phyloP scores from a whole-genome alignment of 2,113 vertebrate species.

The Terrapene triunguis region DNA sequence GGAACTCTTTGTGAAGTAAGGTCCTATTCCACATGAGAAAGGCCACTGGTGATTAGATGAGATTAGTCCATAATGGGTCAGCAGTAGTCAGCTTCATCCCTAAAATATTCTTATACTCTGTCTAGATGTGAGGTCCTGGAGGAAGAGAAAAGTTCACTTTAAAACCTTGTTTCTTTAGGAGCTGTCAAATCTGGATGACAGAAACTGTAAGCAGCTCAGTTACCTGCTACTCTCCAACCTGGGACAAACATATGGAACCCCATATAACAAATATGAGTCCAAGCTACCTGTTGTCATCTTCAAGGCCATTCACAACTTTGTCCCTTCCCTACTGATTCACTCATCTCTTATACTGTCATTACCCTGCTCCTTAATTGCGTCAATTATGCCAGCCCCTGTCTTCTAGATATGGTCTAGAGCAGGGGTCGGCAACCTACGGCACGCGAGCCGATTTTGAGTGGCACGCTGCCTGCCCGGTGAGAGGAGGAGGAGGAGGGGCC shows the following conservation, averaged over 20 bases:
- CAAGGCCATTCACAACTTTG: neutral
- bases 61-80: neutral
- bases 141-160: neutral
- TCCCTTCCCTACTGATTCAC: neutral
- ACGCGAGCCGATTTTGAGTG: too few relatives aligned
- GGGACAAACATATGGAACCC: rapidly evolving
- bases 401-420: neutral
- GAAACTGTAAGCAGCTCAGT: neutral
- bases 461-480: too few relatives aligned
- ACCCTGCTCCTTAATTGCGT: neutral
- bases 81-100: neutral
- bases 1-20: neutral
- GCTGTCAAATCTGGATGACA: neutral
- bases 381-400: neutral
- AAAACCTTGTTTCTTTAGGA: neutral
- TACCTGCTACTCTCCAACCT: neutral
- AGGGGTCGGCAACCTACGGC: too few relatives aligned
- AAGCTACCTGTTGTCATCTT: neutral
- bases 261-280: neutral
- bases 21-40: neutral
- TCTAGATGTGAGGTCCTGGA: neutral
- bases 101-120: neutral
- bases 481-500: too few relatives aligned
- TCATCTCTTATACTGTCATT: neutral
- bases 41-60: neutral